phyloP scores from a whole-genome alignment of 35 echinoderm and acorn worm species.

The Holothuria glaberrima region DNA sequence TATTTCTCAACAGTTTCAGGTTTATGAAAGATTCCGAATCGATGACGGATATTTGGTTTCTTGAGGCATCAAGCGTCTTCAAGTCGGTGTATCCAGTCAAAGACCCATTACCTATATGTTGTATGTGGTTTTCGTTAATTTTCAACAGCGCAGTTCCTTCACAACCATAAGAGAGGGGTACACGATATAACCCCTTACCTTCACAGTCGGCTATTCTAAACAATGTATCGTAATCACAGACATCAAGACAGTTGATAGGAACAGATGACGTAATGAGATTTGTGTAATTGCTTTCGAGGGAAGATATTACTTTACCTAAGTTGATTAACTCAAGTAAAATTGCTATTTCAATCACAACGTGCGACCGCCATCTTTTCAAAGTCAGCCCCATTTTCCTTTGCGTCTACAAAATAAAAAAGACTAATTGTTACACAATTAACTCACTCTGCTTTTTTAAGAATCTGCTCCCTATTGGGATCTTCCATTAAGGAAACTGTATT shows the following conservation, averaged over 20 bases:
- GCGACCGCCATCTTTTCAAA: no score
- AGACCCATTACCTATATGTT: neutral
- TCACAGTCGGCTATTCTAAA: neutral
- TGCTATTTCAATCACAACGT: no score
- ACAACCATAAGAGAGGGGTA: neutral
- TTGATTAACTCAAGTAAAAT: no score
- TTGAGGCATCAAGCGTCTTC: neutral
- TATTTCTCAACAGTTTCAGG: neutral
- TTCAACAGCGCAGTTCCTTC: neutral
- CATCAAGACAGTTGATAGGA: neutral
- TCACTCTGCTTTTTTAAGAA: no score
- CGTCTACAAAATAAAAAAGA: no score
- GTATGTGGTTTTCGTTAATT: neutral
- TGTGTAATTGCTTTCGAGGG: no score
- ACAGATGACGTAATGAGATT: no score
- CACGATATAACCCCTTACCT: neutral
- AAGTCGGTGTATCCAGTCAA: neutral
- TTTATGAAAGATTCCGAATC: neutral
- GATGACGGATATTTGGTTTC: neutral
- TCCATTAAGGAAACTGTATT: no score
- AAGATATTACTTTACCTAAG: no score
- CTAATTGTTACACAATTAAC: no score
- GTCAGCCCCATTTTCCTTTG: no score
- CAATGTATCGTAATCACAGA: constrained; percentile 2
- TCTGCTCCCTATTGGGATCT: no score